A percentile compares a stretch with the other conserved stretches of the same genome.
phyloP scores from a whole-genome alignment of 2,113 vertebrate genomes.

The Trichechus manatus region DNA sequence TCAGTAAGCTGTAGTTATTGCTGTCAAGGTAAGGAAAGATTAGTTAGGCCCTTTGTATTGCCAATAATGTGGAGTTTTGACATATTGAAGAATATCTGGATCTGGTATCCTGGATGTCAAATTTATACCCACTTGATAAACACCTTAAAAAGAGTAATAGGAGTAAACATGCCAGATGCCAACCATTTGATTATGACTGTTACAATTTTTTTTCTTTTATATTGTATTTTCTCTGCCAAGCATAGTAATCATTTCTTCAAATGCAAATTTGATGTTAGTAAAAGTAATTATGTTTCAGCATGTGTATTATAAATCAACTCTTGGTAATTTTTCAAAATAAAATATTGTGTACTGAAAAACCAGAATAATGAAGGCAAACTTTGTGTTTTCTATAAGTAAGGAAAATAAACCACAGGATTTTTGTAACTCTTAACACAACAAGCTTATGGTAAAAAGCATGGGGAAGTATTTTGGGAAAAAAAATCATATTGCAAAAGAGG shows the following conservation, averaged over 20 bases:
- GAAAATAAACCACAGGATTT: slow-evolving; percentile 5
- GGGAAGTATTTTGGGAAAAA: neutral
- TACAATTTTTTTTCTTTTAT: neutral
- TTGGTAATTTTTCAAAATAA: slow-evolving; percentile 16
- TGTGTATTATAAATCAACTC: neutral
- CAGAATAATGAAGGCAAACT: neutral
- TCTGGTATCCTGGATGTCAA: neutral
- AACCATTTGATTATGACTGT: neutral
- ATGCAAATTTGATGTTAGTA: slow-evolving; percentile 31
- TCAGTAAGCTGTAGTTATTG: neutral
- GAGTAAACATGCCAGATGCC: slow-evolving; percentile 1
- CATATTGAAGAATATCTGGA: neutral
- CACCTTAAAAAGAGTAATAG: slow-evolving; percentile 2
- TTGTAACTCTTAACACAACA: neutral
- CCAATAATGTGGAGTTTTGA: neutral
- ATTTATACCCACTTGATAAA: neutral
- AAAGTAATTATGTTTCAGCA: slow-evolving; percentile 13
- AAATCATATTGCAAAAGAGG: neutral
- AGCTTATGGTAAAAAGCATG: neutral
- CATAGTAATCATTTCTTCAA: slow-evolving; percentile 29
- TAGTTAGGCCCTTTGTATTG: neutral
- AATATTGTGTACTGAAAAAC: neutral
- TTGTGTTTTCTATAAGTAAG: neutral
- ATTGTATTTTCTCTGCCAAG: neutral
- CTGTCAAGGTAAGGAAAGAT: neutral